Percentiles rank a stretch among this genome's conserved stretches.
Evolutionary conservation across 2,113 vertebrate genomes (phyloP).

Genomic region (Phrynocephalus versicolor): DNA sequence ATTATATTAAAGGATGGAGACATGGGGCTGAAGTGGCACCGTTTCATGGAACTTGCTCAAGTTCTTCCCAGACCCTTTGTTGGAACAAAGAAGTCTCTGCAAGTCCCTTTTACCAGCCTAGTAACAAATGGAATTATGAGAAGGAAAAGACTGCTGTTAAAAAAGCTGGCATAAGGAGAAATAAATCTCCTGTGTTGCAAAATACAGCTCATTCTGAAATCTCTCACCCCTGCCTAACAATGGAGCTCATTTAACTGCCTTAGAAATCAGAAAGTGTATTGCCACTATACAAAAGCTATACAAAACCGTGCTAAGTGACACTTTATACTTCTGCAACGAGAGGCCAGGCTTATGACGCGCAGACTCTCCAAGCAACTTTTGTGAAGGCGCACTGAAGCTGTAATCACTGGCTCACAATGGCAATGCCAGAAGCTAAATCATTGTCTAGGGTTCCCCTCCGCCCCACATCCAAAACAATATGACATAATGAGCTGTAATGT

Average conservation of each 20-base stretch:
- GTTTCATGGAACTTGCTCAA: not conserved
- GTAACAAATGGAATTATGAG: not conserved
- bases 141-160: not conserved
- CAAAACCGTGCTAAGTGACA: not conserved
- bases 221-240: constrained; percentile 20
- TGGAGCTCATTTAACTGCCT: constrained; percentile 26
- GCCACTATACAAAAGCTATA: constrained; percentile 17
- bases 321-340: not conserved
- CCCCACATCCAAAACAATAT: constrained; percentile 24
- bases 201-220: constrained; percentile 5
- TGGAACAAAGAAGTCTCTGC: not conserved
- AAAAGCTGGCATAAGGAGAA: not conserved
- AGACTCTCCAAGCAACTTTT: constrained; percentile 4
- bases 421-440: constrained; percentile 11
- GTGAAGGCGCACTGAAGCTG: constrained; percentile 5
- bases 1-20: not conserved
- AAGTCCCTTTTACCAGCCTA: not conserved
- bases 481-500: constrained; percentile 30
- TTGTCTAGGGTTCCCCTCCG: not conserved
- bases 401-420: constrained; percentile 24
- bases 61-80: not conserved
- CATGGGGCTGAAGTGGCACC: not conserved
- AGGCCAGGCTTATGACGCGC: not conserved
- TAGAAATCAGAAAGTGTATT: constrained; percentile 24
- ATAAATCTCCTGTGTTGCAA: not conserved